A percentile compares a stretch with the other conserved stretches of the same genome.
Conservation (phyloP, 2,888 invertebrate species). For the Siphonodentalium dalli region DNA sequence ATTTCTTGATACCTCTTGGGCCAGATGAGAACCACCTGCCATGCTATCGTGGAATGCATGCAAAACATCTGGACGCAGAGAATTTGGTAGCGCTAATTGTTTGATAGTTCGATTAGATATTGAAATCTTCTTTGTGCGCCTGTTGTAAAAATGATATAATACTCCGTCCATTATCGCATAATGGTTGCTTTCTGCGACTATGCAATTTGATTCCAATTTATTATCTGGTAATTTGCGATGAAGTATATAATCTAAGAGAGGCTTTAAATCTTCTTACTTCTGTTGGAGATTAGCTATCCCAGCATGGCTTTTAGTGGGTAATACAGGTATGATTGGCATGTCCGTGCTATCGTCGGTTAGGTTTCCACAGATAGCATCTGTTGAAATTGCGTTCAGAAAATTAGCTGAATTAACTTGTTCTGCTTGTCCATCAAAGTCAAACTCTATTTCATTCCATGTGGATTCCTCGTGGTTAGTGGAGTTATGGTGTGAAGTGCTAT, state of each 20-base stretch:
- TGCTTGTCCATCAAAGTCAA: no score
- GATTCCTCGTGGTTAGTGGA: no score
- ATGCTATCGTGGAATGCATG: conserved; percentile 26
- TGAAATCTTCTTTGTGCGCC: conserved; percentile 7
- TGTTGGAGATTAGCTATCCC: conserved; percentile 12
- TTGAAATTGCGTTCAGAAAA: no score
- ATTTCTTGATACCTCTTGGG: conserved; percentile 28
- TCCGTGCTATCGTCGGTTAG: no score
- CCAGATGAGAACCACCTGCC: conserved; percentile 26
- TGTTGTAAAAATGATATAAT: conserved; percentile 20
- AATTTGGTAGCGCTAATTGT: conserved; percentile 23
- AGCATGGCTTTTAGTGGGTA: no score
- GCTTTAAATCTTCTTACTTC: conserved; percentile 8
- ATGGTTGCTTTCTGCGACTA: conserved; percentile 7
- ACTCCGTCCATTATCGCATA: conserved; percentile 17
- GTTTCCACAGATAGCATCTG: no score
- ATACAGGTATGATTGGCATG: no score
- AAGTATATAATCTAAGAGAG: conserved; percentile 11
- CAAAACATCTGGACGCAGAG: conserved; percentile 21
- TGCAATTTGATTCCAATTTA: conserved; percentile 4
- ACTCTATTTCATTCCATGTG: no score
- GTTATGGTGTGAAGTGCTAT: no score
- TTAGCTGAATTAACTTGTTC: no score
- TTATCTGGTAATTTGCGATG: conserved; percentile 16
- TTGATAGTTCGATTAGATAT: not conserved